Evolutionary conservation across 2,888 invertebrate genomes (phyloP), one percentile per base, ranked within the genome.

Genomic region (Apeira syringaria): DNA sequence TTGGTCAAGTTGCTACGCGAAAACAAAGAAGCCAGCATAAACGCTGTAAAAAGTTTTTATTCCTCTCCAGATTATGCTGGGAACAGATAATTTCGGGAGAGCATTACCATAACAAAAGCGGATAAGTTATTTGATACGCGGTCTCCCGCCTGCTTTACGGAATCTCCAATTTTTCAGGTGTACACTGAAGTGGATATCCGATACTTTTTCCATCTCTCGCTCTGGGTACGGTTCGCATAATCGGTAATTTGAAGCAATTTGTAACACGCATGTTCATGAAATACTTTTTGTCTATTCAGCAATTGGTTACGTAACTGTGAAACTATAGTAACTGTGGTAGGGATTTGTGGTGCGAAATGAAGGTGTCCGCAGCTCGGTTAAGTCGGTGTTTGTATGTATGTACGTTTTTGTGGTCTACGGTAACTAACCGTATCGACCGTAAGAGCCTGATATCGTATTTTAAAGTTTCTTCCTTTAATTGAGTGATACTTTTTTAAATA

Each of bases 61-160:
- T 69, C 64, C 61, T 61, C 59, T 60, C 64, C 59, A 76, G 77
- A 78, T 80, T 77, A 74, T 74, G 67, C 71, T 59, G 66, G 57
- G 74, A 64, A 59, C 67, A 69, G 72, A 79, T 83, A 80, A 85
- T 85, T 83, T 75, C 49, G 66, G 63, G 64, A 60, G 59, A 65
- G 63, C 66, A 87, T 87, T 85, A 83, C 73, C 85, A 84, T 86
- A 80, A 85, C 84, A 85, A 85, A 84, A 79, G 75, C 64, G 71
- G 72, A 74, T 71, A 75, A 80, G 84, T 84, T 82, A 84, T 84
- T 81, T 80, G 82, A 82, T 79, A 78, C 80, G 68, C 69, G 66
- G 63, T 58, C 54, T 48, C 53, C 36, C 43, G 49, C 54, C 63
- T 64, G 62, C 69, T 69, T 65, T 62, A 60, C 57, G 54, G 66